Conservation (phyloP, 2,797 vertebrate genomes). For the Pantherophis alleghaniensis region DNA sequence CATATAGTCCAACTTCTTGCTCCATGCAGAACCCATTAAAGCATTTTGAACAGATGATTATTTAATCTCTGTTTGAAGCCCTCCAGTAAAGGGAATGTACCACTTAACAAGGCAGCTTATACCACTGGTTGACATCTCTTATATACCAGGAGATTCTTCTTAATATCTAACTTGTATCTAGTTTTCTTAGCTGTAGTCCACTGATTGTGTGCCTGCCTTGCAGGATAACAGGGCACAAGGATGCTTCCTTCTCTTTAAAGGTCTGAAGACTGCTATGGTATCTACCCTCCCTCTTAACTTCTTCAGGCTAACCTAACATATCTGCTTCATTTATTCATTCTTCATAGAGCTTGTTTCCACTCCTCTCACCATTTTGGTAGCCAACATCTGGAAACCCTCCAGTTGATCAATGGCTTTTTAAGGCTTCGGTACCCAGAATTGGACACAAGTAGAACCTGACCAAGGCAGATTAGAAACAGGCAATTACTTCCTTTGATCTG, state of each 20-base stretch:
- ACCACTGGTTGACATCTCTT: neutral
- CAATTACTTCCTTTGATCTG: neutral
- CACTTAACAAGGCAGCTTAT: neutral
- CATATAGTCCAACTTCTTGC: neutral
- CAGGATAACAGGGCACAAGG: neutral
- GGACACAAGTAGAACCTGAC: neutral
- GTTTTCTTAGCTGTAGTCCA: neutral
- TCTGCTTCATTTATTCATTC: neutral
- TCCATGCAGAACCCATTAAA: neutral
- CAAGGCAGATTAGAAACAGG: neutral
- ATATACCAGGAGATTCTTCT: neutral
- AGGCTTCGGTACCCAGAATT: neutral
- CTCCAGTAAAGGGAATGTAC: neutral
- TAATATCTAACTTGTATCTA: neutral
- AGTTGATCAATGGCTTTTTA: neutral
- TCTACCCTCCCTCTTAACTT: neutral
- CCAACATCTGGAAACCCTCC: neutral
- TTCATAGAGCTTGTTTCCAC: neutral
- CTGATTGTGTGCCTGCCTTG: neutral
- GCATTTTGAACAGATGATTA: neutral
- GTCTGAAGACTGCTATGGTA: neutral
- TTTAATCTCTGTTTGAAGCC: neutral
- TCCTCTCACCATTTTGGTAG: neutral
- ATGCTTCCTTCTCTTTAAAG: neutral
- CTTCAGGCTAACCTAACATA: neutral